phyloP scores from a whole-genome alignment of 2,113 vertebrate genomes.

The Motacilla alba region DNA sequence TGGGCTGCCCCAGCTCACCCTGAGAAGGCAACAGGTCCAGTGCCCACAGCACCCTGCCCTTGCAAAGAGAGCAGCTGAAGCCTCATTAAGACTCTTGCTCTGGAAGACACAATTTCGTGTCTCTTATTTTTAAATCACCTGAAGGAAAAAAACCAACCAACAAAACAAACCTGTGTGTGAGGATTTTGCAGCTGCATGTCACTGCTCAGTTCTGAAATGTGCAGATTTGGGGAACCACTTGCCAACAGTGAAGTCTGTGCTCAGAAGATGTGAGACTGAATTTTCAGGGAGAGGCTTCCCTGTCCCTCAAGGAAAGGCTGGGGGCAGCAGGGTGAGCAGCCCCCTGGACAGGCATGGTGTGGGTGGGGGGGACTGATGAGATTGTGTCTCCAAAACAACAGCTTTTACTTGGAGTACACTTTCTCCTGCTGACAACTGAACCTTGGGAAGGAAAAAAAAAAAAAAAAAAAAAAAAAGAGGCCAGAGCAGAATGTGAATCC shows the following conservation, averaged over 20 bases:
- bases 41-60: neutral
- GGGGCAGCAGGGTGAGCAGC: rapidly evolving
- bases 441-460: neutral
- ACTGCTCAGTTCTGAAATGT: neutral
- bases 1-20: neutral
- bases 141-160: rapidly evolving
- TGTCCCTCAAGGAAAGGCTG: neutral
- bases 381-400: neutral
- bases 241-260: neutral
- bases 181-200: neutral
- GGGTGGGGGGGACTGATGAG: neutral
- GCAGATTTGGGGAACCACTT: neutral
- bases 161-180: neutral
- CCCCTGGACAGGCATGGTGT: neutral
- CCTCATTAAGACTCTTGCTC: neutral
- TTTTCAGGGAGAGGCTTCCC: neutral
- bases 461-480: neutral
- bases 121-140: neutral
- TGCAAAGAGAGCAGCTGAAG: neutral
- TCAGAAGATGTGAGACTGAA: neutral
- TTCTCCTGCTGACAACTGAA: neutral
- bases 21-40: neutral
- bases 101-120: rapidly evolving
- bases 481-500: neutral
- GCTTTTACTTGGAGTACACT: neutral